phyloP scores from a whole-genome alignment of 2,113 vertebrate species.

The Mustelus asterias region DNA sequence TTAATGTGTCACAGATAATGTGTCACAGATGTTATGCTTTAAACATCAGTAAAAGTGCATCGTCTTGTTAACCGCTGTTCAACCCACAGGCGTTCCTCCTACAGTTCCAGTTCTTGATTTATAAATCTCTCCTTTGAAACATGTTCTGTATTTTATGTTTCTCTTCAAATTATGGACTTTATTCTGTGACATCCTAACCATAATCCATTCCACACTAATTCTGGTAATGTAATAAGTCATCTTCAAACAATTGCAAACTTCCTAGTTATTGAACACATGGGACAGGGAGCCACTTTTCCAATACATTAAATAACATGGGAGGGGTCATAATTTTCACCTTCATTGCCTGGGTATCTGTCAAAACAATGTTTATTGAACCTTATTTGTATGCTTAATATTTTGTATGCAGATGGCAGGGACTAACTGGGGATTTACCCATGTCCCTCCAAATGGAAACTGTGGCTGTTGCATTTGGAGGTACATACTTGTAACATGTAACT shows the following conservation, averaged over 20 bases:
- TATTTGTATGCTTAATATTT: no score
- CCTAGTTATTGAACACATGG: not conserved
- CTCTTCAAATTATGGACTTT: not conserved
- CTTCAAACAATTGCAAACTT: not conserved
- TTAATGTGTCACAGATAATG: constrained; percentile 27
- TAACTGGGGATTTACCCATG: no score
- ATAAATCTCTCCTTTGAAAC: not conserved
- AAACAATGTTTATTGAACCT: no score
- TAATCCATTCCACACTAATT: not conserved
- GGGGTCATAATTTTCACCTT: not conserved
- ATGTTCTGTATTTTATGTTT: not conserved
- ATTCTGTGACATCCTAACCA: not conserved
- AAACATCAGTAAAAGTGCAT: not conserved
- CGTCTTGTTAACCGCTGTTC: not conserved
- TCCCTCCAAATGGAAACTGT: no score
- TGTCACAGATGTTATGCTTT: constrained; percentile 13
- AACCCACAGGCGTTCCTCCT: not conserved
- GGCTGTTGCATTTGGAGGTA: no score
- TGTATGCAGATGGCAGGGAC: no score
- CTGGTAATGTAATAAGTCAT: not conserved
- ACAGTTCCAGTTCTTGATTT: not conserved
- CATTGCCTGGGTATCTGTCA: not conserved
- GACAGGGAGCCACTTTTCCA: not conserved
- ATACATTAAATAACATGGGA: not conserved
- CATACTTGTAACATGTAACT: no score